A percentile compares a stretch with the other conserved stretches of the same genome.
phyloP scores from a whole-genome alignment of 2,888 invertebrate species.

The Acanthopleura granulata region DNA sequence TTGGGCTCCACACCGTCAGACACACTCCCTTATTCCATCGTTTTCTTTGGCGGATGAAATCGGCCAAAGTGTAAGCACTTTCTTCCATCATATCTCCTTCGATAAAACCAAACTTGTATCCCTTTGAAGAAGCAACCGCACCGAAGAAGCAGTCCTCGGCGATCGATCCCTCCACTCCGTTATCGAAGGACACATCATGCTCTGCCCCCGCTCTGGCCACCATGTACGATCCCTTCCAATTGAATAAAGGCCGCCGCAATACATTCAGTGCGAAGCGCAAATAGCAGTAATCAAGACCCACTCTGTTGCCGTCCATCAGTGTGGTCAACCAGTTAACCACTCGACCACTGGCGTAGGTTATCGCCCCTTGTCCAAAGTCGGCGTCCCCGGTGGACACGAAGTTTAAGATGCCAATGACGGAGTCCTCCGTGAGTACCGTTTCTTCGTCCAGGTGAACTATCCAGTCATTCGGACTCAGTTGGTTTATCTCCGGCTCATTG shows the following conservation, averaged over 20 bases:
- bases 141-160: conserved; percentile 60
- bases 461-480: conserved; percentile 9
- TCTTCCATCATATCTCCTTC: conserved; percentile 62
- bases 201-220: conserved; percentile 56
- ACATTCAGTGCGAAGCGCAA: conserved; percentile 44
- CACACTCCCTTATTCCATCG: conserved; percentile 59
- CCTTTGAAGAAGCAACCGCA: conserved; percentile 50
- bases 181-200: conserved; percentile 49
- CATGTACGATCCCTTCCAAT: conserved; percentile 63
- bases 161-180: conserved; percentile 53
- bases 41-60: conserved; percentile 54
- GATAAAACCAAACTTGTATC: conserved; percentile 57
- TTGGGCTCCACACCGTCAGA: conserved; percentile 43
- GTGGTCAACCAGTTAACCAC: conserved; percentile 60
- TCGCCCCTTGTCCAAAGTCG: conserved; percentile 28
- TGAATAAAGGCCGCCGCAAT: conserved; percentile 52
- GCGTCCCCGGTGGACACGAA: background rate
- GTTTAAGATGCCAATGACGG: conserved; percentile 8
- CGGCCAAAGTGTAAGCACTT: conserved; percentile 53
- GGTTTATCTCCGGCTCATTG: conserved; percentile 1
- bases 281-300: conserved; percentile 53
- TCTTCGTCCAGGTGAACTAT: conserved; percentile 22
- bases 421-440: conserved; percentile 4
- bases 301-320: conserved; percentile 52
- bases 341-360: conserved; percentile 52